Conservation (phyloP, 1,140 invertebrate genomes). For the Drosophila kikkawai region DNA sequence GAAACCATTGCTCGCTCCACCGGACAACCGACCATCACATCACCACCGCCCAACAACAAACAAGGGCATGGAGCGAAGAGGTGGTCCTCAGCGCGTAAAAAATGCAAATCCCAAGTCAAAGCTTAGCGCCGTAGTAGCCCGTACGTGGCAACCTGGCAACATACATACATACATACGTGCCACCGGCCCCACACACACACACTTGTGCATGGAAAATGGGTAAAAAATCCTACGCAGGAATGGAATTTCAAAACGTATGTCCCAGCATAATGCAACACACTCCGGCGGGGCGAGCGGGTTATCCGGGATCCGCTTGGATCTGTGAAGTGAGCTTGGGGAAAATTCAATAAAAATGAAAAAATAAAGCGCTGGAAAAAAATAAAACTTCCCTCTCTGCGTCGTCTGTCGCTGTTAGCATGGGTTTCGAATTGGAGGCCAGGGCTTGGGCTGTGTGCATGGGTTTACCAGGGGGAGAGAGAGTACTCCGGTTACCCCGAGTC, state of each 20-base stretch:
- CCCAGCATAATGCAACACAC: constrained; percentile 77
- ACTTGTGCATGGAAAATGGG: constrained; percentile 62
- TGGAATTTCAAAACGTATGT: constrained; percentile 81
- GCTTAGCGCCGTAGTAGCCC: constrained; percentile 69
- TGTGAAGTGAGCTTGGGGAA: constrained; percentile 18
- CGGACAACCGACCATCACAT: background rate
- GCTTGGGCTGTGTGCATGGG: constrained; percentile 4
- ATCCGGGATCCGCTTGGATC: constrained; percentile 19
- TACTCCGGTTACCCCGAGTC: constrained; percentile 29
- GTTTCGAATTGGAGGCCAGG: constrained; percentile 37
- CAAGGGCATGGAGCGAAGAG: constrained; percentile 7
- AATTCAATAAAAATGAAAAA: constrained; percentile 74
- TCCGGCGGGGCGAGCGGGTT: constrained; percentile 35
- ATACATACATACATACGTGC: constrained; percentile 21
- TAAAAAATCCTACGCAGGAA: constrained; percentile 69
- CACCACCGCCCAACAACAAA: background rate
- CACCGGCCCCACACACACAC: background rate
- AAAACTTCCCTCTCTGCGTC: constrained; percentile 15
- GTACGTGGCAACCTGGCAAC: constrained; percentile 75
- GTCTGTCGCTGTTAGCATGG: constrained; percentile 13
- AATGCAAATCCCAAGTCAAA: constrained; percentile 83
- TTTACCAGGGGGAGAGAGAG: background rate
- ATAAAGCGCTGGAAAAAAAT: constrained; percentile 28
- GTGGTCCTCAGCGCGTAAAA: constrained; percentile 69
- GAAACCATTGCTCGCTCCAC: constrained; percentile 34